Percentiles rank a stretch among this genome's conserved stretches.
phyloP scores from a whole-genome alignment of 2,113 vertebrate genomes.

The Boulengeromyrus knoepffleri region DNA sequence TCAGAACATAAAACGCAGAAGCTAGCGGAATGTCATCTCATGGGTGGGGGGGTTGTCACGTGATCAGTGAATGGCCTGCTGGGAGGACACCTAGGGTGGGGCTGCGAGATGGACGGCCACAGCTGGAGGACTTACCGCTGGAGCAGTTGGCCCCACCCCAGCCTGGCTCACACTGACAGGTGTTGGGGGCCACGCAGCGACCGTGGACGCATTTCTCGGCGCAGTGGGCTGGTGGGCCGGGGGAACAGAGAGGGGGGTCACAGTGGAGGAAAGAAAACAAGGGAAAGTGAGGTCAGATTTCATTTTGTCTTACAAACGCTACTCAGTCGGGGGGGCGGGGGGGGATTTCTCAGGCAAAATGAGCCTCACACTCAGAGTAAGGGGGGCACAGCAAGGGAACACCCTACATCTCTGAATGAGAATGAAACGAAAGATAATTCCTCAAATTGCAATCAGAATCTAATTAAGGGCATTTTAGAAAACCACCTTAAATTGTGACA shows the following conservation, averaged over 20 bases:
- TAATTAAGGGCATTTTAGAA: not conserved
- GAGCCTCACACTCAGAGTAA: not conserved
- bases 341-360: not conserved
- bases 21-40: not conserved
- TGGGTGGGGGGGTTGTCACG: not conserved
- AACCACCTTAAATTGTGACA: not conserved
- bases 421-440: not conserved
- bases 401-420: no score
- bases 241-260: constrained; percentile 28
- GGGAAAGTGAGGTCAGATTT: constrained; percentile 45
- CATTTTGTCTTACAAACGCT: constrained; percentile 15
- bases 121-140: constrained; percentile 90
- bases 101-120: constrained; percentile 56
- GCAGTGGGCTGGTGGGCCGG: constrained; percentile 77
- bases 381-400: not conserved
- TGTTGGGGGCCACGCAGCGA: constrained; percentile 90
- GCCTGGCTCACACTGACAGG: constrained; percentile 98
- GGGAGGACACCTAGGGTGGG: not conserved
- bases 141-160: constrained; percentile 97
- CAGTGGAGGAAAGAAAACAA: constrained; percentile 44
- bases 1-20: not conserved
- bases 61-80: not conserved
- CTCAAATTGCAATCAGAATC: not conserved
- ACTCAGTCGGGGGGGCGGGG: not conserved
- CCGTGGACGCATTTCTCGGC: constrained; percentile 91